Percentiles rank a stretch among this genome's conserved stretches.
Evolutionary conservation across 1,140 invertebrate species (phyloP).

Genomic region (Drosophila repletoides): DNA sequence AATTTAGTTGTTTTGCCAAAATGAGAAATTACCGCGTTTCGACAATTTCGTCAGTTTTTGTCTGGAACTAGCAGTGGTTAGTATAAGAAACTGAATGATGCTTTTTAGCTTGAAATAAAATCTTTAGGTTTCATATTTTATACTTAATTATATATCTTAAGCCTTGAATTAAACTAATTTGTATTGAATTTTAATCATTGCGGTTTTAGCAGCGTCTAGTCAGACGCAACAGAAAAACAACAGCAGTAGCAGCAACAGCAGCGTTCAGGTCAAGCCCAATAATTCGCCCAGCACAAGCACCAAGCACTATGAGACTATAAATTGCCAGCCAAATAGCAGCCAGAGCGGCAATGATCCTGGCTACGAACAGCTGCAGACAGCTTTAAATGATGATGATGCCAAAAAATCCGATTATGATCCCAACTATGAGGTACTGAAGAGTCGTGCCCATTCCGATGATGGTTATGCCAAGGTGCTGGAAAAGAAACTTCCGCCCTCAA

Average conservation of each 20-base stretch:
- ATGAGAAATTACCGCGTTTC: slow-evolving; percentile 74
- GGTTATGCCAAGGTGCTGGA: slow-evolving; percentile 83
- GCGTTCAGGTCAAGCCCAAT: slow-evolving; percentile 2
- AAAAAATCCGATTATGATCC: slow-evolving; percentile 84
- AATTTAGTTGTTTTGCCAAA: slow-evolving; percentile 73
- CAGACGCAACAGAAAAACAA: slow-evolving; percentile 3
- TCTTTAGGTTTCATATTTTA: not conserved
- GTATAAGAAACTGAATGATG: slow-evolving; percentile 42
- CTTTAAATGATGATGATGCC: slow-evolving; percentile 42
- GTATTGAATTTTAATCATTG: not conserved
- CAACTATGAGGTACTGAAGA: slow-evolving; percentile 88
- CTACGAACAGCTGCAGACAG: slow-evolving; percentile 84
- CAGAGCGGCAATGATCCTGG: slow-evolving; percentile 85
- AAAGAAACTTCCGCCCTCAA: slow-evolving; percentile 50
- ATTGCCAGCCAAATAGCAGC: slow-evolving; percentile 25
- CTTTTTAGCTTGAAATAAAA: slow-evolving; percentile 5
- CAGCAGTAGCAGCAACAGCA: slow-evolving; percentile 14
- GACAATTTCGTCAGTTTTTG: slow-evolving; percentile 73
- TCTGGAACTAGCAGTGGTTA: slow-evolving; percentile 79
- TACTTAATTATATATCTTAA: not conserved
- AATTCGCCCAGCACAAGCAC: slow-evolving; percentile 47
- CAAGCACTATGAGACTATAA: slow-evolving; percentile 80
- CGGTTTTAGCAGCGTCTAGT: slow-evolving; percentile 7
- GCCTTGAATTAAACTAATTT: slow-evolving; percentile 13
- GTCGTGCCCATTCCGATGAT: slow-evolving; percentile 65